phyloP scores from a whole-genome alignment of 2,888 invertebrate genomes.

The Mythimna loreyi region DNA sequence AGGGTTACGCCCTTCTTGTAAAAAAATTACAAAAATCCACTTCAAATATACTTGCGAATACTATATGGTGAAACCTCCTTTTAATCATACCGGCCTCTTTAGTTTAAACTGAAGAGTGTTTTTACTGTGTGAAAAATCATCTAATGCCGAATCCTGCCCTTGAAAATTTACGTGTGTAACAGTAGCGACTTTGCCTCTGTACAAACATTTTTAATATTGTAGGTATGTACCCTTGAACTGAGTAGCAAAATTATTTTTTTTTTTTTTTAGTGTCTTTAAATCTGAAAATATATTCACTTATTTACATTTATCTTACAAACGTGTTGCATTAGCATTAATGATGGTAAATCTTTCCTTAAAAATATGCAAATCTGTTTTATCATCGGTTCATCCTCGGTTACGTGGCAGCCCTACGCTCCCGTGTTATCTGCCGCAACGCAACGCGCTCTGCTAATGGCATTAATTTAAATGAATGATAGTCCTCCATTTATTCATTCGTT shows the following conservation, averaged over 20 bases:
- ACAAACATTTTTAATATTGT: background rate
- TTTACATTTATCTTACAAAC: no score
- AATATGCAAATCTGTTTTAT: constrained; percentile 1
- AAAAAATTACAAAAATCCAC: no score
- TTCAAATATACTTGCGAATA: no score
- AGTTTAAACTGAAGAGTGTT: no score
- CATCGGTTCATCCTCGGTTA: background rate
- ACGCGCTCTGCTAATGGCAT: constrained; percentile 60
- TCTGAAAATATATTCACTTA: no score
- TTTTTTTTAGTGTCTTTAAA: no score
- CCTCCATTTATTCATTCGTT: constrained; percentile 50
- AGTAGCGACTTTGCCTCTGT: background rate
- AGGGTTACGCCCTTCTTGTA: no score
- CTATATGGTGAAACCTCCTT: no score
- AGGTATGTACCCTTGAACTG: background rate
- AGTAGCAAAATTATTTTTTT: background rate
- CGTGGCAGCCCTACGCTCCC: constrained; percentile 30
- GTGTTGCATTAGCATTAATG: background rate
- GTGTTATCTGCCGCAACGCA: constrained; percentile 51
- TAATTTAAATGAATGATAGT: constrained; percentile 58
- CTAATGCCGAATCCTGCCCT: no score
- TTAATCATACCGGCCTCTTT: no score
- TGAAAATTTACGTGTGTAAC: no score
- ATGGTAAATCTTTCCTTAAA: background rate
- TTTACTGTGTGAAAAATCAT: no score